Conservation (phyloP, 1,140 invertebrate genomes). For the Pseudomyrmex dendroicus region DNA sequence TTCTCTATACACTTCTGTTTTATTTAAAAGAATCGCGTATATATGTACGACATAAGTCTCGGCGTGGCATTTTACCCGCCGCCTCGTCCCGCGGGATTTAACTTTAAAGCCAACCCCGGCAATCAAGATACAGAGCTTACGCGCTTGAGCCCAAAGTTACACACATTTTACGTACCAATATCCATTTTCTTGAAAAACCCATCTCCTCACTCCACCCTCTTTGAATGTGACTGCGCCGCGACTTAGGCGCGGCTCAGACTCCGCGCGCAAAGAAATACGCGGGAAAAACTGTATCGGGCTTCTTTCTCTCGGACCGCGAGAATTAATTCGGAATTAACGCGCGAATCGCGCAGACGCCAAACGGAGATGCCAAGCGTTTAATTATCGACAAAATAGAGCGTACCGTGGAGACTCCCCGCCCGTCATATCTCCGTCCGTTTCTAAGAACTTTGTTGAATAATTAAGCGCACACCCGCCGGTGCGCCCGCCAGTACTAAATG, state of each 20-base stretch:
- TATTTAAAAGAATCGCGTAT: slow-evolving; percentile 51
- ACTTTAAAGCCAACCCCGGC: slow-evolving; percentile 67
- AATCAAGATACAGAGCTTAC: slow-evolving; percentile 63
- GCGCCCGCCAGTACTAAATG: slow-evolving; percentile 53
- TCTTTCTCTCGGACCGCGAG: background rate
- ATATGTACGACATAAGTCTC: slow-evolving; percentile 8
- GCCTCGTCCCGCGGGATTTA: slow-evolving; percentile 58
- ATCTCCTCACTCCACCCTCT: background rate
- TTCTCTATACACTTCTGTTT: slow-evolving; percentile 54
- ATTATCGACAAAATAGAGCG: slow-evolving; percentile 62
- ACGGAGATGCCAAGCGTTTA: slow-evolving; percentile 14
- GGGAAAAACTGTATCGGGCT: background rate
- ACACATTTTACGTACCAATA: slow-evolving; percentile 63
- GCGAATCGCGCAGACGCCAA: slow-evolving; percentile 31
- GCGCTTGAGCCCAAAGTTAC: slow-evolving; percentile 65
- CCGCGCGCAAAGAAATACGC: slow-evolving; percentile 41
- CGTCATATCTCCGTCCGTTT: slow-evolving; percentile 37
- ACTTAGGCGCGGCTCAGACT: slow-evolving; percentile 32
- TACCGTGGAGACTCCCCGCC: slow-evolving; percentile 22
- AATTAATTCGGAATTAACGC: slow-evolving; percentile 46
- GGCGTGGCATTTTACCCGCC: slow-evolving; percentile 41
- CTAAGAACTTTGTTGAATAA: slow-evolving; percentile 69
- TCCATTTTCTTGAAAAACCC: slow-evolving; percentile 61
- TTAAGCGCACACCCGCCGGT: slow-evolving; percentile 40
- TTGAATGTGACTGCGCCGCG: slow-evolving; percentile 36